A percentile compares a stretch with the other conserved stretches of the same genome.
Evolutionary conservation across 2,113 vertebrate genomes (phyloP).

Genomic region (Protobothrops mucrosquamatus): DNA sequence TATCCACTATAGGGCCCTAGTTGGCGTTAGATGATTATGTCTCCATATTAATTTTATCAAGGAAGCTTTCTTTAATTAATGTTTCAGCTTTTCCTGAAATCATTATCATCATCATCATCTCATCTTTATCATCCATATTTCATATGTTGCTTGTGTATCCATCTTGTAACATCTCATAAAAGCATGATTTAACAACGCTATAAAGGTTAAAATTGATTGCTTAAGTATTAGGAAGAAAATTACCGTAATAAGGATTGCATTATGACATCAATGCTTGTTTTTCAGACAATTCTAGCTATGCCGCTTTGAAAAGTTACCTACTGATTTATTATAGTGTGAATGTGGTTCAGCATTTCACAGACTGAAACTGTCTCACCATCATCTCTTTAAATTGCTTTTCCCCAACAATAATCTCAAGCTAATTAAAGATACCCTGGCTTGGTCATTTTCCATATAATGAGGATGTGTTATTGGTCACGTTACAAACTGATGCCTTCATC

Average conservation of each 20-base stretch:
- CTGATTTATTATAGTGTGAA: neutral
- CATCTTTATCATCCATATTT: neutral
- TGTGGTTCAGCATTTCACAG: neutral
- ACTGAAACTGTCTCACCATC: neutral
- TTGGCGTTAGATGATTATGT: neutral
- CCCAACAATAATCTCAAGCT: neutral
- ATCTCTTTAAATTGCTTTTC: neutral
- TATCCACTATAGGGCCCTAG: neutral
- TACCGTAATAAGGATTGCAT: neutral
- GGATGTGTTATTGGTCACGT: neutral
- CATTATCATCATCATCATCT: neutral
- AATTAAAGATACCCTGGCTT: neutral
- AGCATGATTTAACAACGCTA: neutral
- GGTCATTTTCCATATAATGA: neutral
- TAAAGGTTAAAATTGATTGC: neutral
- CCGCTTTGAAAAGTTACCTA: neutral
- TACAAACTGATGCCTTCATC: neutral
- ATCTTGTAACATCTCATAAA: neutral
- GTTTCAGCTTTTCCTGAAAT: neutral
- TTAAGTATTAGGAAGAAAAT: neutral
- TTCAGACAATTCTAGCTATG: neutral
- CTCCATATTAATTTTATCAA: neutral
- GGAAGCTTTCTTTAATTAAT: neutral
- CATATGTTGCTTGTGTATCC: neutral
- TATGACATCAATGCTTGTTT: neutral